Percentiles rank a stretch among this genome's conserved stretches.
Evolutionary conservation across 2,888 invertebrate genomes (phyloP).

Genomic region (Chymomyza fuscimana): DNA sequence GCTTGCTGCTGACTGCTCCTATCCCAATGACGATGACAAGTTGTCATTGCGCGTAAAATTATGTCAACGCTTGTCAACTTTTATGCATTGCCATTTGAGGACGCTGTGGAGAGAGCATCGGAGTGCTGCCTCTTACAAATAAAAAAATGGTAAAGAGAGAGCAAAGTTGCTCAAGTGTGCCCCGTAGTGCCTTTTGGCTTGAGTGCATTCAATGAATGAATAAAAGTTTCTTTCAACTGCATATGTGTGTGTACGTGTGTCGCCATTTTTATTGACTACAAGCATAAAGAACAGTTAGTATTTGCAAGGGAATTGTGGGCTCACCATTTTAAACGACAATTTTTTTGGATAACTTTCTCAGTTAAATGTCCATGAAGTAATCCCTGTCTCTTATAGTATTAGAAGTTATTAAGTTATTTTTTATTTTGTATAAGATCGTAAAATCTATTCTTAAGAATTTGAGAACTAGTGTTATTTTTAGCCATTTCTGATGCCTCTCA

Average conservation of each 20-base stretch:
- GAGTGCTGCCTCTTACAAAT: not conserved
- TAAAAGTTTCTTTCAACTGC: slow-evolving; percentile 43
- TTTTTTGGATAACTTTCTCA: no score
- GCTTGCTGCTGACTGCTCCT: not conserved
- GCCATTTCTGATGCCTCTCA: no score
- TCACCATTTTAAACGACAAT: no score
- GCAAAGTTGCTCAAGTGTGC: slow-evolving; percentile 41
- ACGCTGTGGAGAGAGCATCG: not conserved
- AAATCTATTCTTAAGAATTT: no score
- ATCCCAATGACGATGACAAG: slow-evolving; percentile 30
- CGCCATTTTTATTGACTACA: slow-evolving; percentile 4
- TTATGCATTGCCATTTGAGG: slow-evolving; percentile 30
- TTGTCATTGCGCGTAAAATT: slow-evolving; percentile 72
- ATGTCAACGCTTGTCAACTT: slow-evolving; percentile 74
- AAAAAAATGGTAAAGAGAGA: slow-evolving; percentile 19
- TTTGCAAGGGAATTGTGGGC: no score
- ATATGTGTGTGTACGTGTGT: slow-evolving; percentile 16
- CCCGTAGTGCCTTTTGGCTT: slow-evolving; percentile 60
- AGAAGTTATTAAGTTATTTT: no score
- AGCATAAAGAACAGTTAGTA: no score
- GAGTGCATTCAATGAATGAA: slow-evolving; percentile 57
- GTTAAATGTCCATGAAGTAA: no score
- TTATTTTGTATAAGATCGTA: no score
- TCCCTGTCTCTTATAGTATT: no score
- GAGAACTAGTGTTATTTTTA: no score